Percentiles rank a stretch among this genome's conserved stretches.
Evolutionary conservation across 2,113 vertebrate genomes (phyloP).

Genomic region (Lepus timidus): DNA sequence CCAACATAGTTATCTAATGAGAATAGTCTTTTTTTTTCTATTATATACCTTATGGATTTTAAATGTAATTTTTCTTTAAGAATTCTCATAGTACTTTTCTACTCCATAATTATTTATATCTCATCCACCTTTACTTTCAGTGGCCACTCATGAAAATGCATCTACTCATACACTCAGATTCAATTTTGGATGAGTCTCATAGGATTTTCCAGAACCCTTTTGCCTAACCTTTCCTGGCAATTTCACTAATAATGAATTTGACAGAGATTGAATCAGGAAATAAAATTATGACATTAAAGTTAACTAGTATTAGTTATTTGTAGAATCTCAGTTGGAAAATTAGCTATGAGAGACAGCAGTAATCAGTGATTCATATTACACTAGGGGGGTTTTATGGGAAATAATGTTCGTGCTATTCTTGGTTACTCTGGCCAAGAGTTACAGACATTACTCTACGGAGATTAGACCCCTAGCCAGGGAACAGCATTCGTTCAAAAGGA

Average conservation of each 20-base stretch:
- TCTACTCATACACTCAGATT: neutral
- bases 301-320: slow-evolving; percentile 24
- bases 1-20: neutral
- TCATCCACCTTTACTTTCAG: neutral
- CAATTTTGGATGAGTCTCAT: neutral
- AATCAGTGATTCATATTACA: neutral
- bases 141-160: neutral
- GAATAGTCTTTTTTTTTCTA: neutral
- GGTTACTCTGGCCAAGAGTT: slow-evolving; percentile 2
- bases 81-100: neutral
- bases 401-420: neutral
- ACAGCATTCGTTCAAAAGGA: neutral
- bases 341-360: neutral
- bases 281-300: neutral
- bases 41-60: neutral
- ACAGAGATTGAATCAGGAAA: slow-evolving; percentile 36
- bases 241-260: neutral
- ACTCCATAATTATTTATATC: neutral
- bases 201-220: neutral
- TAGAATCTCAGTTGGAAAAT: slow-evolving; percentile 38
- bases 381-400: neutral
- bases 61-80: neutral
- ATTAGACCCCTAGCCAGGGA: neutral
- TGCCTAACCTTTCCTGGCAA: neutral
- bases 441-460: neutral